These are phyloP conservation scores for Minunthozetes semirufus DNA, from an alignment of 2,888 invertebrate genomes.

Conservation along the genomic window DNA sequence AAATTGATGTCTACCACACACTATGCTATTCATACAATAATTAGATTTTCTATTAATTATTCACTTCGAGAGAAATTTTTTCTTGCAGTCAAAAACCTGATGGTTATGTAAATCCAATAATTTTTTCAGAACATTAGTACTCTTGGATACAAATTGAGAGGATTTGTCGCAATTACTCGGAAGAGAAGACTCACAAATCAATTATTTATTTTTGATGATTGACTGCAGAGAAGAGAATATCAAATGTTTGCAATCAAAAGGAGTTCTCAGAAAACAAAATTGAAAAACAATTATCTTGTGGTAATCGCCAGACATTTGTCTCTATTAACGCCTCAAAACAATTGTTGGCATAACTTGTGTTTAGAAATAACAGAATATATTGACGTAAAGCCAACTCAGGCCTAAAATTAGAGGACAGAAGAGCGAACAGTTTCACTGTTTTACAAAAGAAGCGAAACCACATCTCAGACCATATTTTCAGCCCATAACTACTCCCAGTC, in stretches of 20 bases:
- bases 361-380: neutral
- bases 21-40: neutral
- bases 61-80: neutral
- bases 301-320: constrained; percentile 12
- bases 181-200: too few species aligned
- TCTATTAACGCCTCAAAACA: constrained; percentile 22
- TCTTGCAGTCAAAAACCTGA: neutral
- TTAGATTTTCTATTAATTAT: neutral
- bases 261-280: neutral
- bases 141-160: neutral
- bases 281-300: neutral
- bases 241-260: neutral
- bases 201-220: too few species aligned
- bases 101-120: neutral
- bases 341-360: neutral
- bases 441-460: neutral
- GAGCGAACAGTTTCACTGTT: neutral
- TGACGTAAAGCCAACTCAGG: neutral
- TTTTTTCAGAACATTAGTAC: neutral
- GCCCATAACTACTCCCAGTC: neutral
- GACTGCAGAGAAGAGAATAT: too few species aligned
- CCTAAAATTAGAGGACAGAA: constrained; percentile 12
- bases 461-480: neutral
- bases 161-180: too few species aligned
- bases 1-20: constrained; percentile 5